phyloP scores from a whole-genome alignment of 2,113 vertebrate genomes.

The Oplegnathus fasciatus region DNA sequence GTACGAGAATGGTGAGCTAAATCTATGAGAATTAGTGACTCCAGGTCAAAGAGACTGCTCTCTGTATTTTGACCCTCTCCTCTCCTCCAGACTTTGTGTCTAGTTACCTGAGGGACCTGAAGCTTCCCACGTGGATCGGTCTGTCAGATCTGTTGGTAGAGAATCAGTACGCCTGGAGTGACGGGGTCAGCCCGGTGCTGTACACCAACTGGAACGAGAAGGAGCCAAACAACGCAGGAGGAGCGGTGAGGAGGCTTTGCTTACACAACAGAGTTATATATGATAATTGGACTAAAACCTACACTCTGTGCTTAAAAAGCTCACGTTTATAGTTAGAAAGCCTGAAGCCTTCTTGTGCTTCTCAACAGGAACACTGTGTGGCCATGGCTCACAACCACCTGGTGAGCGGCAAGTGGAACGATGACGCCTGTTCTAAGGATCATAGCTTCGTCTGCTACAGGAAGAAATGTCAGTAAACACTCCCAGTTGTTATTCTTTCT shows the following conservation, averaged over 20 bases:
- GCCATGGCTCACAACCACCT: slow-evolving; percentile 71
- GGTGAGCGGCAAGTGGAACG: slow-evolving; percentile 83
- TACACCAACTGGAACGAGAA: slow-evolving; percentile 86
- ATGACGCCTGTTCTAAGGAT: slow-evolving; percentile 74
- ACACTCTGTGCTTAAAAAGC: not conserved
- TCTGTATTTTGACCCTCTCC: not conserved
- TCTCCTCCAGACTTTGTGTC: slow-evolving; percentile 82
- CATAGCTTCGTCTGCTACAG: slow-evolving; percentile 84
- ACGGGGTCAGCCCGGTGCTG: slow-evolving; percentile 81
- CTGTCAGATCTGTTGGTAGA: slow-evolving; percentile 79
- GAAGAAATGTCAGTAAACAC: slow-evolving; percentile 82
- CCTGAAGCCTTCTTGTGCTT: not conserved
- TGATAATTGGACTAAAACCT: not conserved
- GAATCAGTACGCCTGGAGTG: slow-evolving; percentile 84
- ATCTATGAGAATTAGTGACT: not conserved
- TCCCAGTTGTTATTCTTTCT: not conserved
- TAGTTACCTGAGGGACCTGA: slow-evolving; percentile 83
- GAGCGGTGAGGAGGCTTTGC: slow-evolving; percentile 65
- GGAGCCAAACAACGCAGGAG: slow-evolving; percentile 83
- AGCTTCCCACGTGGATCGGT: slow-evolving; percentile 82
- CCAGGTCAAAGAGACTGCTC: not conserved
- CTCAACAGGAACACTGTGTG: slow-evolving; percentile 83
- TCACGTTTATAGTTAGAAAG: not conserved
- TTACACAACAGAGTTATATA: not conserved
- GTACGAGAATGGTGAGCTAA: slow-evolving; percentile 83